A percentile compares a stretch with the other conserved stretches of the same genome.
Evolutionary conservation across 2,797 vertebrate species (phyloP).

Genomic region (Benthosema pterotum): DNA sequence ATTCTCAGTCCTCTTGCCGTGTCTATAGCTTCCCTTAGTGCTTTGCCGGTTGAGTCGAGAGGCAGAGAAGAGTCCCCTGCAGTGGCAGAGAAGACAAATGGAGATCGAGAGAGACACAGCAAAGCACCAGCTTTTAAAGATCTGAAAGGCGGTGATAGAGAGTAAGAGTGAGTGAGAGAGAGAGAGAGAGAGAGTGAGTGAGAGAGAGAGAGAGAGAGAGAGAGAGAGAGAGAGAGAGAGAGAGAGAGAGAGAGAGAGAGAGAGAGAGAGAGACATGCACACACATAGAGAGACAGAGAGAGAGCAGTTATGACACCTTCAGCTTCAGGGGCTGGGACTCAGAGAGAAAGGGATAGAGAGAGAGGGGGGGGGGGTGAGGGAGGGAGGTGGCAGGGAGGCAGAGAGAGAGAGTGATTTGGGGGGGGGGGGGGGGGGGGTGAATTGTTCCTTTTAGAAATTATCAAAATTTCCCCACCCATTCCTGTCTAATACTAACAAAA

Average conservation of each 20-base stretch:
- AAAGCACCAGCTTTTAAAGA: conserved; percentile 86
- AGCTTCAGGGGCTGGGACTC: conserved; percentile 86
- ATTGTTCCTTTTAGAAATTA: conserved; percentile 81
- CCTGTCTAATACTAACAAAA: conserved; percentile 61
- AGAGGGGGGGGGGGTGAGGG: conserved; percentile 33
- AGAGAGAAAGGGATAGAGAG: conserved; percentile 60
- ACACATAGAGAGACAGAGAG: no score
- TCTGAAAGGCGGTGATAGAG: conserved; percentile 84
- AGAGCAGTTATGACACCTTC: conserved; percentile 85
- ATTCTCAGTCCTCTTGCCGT: conserved; percentile 60
- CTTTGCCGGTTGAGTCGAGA: conserved; percentile 69
- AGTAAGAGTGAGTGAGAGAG: conserved; percentile 68
- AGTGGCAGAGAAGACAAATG: conserved; percentile 81
- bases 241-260: conserved; percentile 46
- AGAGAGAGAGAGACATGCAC: conserved; percentile 28
- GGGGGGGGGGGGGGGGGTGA: conserved; percentile 52
- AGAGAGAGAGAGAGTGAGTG: conserved; percentile 57
- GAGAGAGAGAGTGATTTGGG: conserved; percentile 66
- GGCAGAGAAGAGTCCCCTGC: conserved; percentile 73
- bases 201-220: conserved; percentile 53
- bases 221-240: conserved; percentile 61
- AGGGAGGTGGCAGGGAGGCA: conserved; percentile 57
- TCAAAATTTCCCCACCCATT: conserved; percentile 72
- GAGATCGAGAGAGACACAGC: conserved; percentile 79
- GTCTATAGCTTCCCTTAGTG: conserved; percentile 72